phyloP scores from a whole-genome alignment of 1,140 invertebrate species.

The Neodiprion virginianus region DNA sequence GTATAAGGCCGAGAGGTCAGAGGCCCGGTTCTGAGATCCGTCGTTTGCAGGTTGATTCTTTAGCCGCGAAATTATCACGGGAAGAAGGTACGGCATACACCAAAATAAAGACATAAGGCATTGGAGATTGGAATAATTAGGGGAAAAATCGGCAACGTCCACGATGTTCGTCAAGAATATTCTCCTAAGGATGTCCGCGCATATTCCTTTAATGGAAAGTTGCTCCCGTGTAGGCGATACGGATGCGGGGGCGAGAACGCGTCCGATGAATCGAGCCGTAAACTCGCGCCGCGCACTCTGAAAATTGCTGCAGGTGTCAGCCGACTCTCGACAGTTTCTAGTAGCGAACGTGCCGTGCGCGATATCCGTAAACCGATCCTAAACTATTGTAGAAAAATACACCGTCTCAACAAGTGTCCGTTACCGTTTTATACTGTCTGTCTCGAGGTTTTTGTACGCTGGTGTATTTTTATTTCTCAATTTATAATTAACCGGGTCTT shows the following conservation, averaged over 20 bases:
- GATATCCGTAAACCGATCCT: neutral
- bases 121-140: neutral
- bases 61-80: neutral
- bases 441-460: too few species aligned
- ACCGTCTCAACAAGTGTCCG: too few species aligned
- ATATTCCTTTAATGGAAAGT: conserved; percentile 42
- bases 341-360: neutral
- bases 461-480: too few species aligned
- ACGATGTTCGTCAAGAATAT: neutral
- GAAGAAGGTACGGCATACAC: neutral
- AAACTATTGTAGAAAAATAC: too few species aligned
- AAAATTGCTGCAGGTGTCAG: neutral
- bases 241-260: conserved; percentile 37
- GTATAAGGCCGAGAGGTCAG: neutral
- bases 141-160: too few species aligned
- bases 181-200: neutral
- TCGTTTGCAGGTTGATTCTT: neutral
- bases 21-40: neutral
- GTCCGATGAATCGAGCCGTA: neutral
- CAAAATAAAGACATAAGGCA: neutral
- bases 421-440: too few species aligned
- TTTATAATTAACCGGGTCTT: too few species aligned
- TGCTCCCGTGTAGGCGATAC: conserved; percentile 40
- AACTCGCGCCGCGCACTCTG: conserved; percentile 23
- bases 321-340: neutral